Base-by-base conservation (phyloP, 2,888 invertebrate genomes). In the Lissocephala sabroskyi region DNA sequence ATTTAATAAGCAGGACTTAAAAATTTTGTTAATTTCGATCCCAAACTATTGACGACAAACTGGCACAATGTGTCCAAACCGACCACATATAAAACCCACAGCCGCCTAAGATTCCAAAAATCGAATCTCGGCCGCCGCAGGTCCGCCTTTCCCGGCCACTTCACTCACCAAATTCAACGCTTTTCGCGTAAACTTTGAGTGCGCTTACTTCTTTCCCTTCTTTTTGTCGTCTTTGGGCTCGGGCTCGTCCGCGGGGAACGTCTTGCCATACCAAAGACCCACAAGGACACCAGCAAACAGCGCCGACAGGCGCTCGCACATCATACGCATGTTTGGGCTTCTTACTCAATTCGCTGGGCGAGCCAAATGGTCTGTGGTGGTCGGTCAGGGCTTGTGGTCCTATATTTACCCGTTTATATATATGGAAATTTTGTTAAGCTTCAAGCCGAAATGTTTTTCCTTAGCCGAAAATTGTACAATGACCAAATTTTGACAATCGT, bases 291-390 rank as follows among this genome's bases (percentile, higher is more conserved):
- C 71, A 9, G 49, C 74, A 3, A 63, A 29, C 1, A 63, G 33
- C 1, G 74, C 59, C 2, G 63, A 56, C 13, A 71, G 14, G 3
- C 71, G 63, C 37, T 73, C 74, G 44, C 71, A 71, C 41, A 59
- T 46, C 54, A 65, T 36, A 3, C 61, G 49, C 71, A 71, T 71
- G 3, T 41, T 52, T 4, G 1, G n/a, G n/a, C n/a, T n/a, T n/a
- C n/a, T n/a, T n/a, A n/a, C n/a, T n/a, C n/a, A n/a, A n/a, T n/a
- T n/a, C n/a, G n/a, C n/a, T n/a, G n/a, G n/a, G n/a, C n/a, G n/a
- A n/a, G n/a, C n/a, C n/a, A n/a, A n/a, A n/a, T n/a, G n/a, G n/a
- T n/a, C n/a, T n/a, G n/a, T n/a, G n/a, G n/a, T n/a, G n/a, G n/a
- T n/a, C n/a, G n/a, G n/a, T n/a, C n/a, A n/a, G n/a, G n/a, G n/a